phyloP scores from a whole-genome alignment of 2,888 invertebrate genomes.

The Elaeidobius kamerunicus region DNA sequence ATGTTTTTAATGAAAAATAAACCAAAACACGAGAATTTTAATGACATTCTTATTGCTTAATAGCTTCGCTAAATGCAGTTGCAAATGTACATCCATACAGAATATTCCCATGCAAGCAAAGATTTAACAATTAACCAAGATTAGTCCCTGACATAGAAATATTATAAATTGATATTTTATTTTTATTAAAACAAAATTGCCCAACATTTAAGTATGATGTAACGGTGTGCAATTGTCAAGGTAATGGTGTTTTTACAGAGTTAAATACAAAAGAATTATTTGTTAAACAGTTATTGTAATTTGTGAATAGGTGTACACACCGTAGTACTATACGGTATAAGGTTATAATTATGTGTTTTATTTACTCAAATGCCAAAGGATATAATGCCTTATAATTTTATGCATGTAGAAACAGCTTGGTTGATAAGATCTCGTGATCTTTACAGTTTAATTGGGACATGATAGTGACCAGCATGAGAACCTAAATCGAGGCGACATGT shows the following conservation, averaged over 20 bases:
- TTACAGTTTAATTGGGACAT: no score
- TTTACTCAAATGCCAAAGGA: slow-evolving; percentile 6
- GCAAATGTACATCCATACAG: neutral
- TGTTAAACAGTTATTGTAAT: slow-evolving; percentile 27
- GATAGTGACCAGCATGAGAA: no score
- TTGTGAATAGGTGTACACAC: slow-evolving; percentile 12
- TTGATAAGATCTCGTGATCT: no score
- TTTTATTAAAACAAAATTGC: slow-evolving; percentile 28
- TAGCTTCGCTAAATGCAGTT: neutral
- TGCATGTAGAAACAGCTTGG: no score
- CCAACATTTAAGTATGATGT: slow-evolving; percentile 27
- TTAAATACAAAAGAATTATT: slow-evolving; percentile 29
- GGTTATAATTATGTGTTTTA: slow-evolving; percentile 9
- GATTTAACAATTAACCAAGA: slow-evolving; percentile 7
- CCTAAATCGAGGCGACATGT: no score
- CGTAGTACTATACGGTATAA: slow-evolving; percentile 11
- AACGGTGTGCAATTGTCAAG: slow-evolving; percentile 30
- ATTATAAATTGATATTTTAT: slow-evolving; percentile 30
- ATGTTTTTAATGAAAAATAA: no score
- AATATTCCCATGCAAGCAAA: neutral
- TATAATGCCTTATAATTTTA: neutral
- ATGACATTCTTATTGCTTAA: neutral
- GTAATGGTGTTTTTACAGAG: slow-evolving; percentile 25
- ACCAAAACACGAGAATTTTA: no score
- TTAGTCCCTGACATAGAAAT: slow-evolving; percentile 31